Evolutionary conservation across 2,797 vertebrate genomes (phyloP), one percentile per base, ranked within the genome.

Genomic region (Myotis pilosus): DNA sequence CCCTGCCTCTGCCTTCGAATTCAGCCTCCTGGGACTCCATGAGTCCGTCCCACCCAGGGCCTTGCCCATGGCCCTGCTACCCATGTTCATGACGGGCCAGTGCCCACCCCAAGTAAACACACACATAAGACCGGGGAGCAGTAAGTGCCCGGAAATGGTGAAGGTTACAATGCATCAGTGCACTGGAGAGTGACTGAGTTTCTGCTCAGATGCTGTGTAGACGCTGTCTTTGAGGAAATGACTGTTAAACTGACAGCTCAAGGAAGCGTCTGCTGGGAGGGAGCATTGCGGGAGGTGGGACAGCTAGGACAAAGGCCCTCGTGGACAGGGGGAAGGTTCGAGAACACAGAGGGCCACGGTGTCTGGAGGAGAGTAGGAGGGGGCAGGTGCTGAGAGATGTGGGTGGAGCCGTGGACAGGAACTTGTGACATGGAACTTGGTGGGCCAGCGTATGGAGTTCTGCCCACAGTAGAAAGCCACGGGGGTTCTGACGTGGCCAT

Each of bases 361-460:
- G 20, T 38, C 38, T 38, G 16, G 11, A 78, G 49, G 4, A 62
- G 2, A 20, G 19, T 8, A 17, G 7, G 16, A 30, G 17, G 25
- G 5, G 20, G 8, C 0, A 28, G 28, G 28, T 0, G 2, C 17
- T 60, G 30, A 53, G 3, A 16, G 28, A 30, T 3, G 2, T 4
- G 25, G 15, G 0, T n/a, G 19, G 44, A 79, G 12, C 51, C 15
- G 2, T 4, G 8, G 6, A 20, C 30, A 60, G 19, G 33, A 25
- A 4, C 13, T 1, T 3, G 36, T 9, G 23, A n/a, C 1, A 0
- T 0, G 8, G 41, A 13, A 5, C 38, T 28, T 25, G 16, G 13
- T 2, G 74, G 4, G 17, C 3, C 23, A 49, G 30, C 8, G 6
- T 41, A 38, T 44, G 47, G 13, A 38, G 28, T 64, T 84, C 66